Base-by-base conservation (phyloP, 2,113 vertebrate genomes). In the Rhinolophus ferrumequinum region DNA sequence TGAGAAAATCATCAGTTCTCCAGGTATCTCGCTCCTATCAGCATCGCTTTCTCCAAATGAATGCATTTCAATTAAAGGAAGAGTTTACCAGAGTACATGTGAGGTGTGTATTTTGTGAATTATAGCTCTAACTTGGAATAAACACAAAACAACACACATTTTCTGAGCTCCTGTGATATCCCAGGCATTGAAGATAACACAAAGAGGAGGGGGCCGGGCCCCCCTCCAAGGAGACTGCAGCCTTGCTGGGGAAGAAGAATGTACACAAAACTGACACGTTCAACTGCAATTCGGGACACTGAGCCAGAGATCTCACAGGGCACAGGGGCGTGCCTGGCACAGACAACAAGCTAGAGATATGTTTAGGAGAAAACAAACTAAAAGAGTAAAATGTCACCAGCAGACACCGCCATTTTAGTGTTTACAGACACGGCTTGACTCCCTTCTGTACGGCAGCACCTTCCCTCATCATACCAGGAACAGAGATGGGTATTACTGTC, bases 1-100 rank as follows among this genome's bases (percentile, higher is more conserved):
- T 88, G 35, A 52, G 93, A 88, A 96, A 85, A 85, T 26, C 88
- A 95, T 69, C 94, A 41, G 14, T 87, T 85, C 90, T 83, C 52
- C 38, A 5, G 82, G 84, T 97, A 97, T 96, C 97, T 95, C 93
- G 24, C 38, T 84, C 92, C 86, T 35, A 97, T 98, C 97, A 94
- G 85, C 90, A 80, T 66, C 28, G 1, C 94, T 81, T 93, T 96
- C 96, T 97, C 80, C 95, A 94, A 95, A 96, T 93, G 95, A 97
- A 97, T 96, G 96, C 93, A 66, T 97, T 97, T 96, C 97, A 97
- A 97, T 98, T 97, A 97, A 86, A 93, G 97, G 77, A 75, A 64
- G 70, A 90, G 93, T 97, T 97, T 98, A 96, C 96, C 93, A 24
- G 94, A 69, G 96, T 82, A 69, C 90, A 95, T 70, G 88, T n/a